These are phyloP conservation scores for Sylvilagus bachmani DNA, from an alignment of 2,113 vertebrate genomes.

Conservation along the genomic window DNA sequence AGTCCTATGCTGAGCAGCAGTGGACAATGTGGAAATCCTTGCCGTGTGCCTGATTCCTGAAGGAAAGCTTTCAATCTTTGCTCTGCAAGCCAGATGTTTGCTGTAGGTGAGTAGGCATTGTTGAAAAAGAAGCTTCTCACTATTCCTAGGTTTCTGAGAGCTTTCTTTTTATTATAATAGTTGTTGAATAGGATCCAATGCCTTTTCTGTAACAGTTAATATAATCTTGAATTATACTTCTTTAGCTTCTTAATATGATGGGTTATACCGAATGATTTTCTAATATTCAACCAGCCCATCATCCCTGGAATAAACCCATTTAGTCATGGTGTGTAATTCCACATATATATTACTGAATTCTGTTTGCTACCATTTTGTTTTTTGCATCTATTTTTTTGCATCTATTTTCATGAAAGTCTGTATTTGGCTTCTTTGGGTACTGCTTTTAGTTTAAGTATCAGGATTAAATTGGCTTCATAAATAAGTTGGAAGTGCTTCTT, in stretches of 20 bases:
- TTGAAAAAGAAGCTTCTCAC: not conserved
- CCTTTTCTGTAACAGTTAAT: not conserved
- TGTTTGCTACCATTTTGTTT: not conserved
- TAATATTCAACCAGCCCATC: not conserved
- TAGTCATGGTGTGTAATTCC: not conserved
- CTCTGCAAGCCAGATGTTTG: not conserved
- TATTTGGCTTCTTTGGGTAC: not conserved
- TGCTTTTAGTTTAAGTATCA: not conserved
- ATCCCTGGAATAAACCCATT: not conserved
- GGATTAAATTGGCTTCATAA: not conserved
- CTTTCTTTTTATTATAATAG: not conserved
- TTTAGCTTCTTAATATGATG: not conserved
- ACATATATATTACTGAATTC: not conserved
- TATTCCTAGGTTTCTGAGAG: not conserved
- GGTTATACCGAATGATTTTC: not conserved
- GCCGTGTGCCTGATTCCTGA: not conserved
- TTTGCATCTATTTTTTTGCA: no score
- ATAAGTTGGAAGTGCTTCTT: not conserved
- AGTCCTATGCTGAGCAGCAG: not conserved
- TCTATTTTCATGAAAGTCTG: not conserved
- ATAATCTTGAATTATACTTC: not conserved
- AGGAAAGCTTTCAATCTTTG: not conserved
- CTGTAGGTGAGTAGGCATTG: not conserved
- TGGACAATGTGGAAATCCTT: not conserved
- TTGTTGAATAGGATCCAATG: not conserved